Conservation (phyloP, 2,888 invertebrate species). For the Xestia sexstrigata region DNA sequence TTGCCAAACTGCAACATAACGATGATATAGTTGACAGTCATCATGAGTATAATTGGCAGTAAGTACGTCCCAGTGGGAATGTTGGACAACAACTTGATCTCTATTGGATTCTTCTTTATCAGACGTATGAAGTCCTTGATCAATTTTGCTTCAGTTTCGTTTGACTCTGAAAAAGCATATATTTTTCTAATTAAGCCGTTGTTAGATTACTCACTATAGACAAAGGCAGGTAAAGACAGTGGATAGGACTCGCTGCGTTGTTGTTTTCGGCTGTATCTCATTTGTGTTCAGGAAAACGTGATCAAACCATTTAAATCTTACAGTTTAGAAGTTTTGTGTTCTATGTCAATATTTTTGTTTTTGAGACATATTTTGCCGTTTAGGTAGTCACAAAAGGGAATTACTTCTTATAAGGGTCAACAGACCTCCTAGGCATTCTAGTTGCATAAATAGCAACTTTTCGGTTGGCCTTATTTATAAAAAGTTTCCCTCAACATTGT, state of each 20-base stretch:
- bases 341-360: background rate
- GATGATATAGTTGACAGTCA: constrained; percentile 22
- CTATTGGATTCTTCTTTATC: constrained; percentile 38
- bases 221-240: background rate
- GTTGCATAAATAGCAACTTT: background rate
- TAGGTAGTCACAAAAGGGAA: background rate
- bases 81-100: constrained; percentile 25
- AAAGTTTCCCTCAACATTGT: background rate
- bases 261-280: background rate
- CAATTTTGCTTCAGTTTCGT: constrained; percentile 22
- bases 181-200: background rate
- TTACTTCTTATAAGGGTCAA: background rate
- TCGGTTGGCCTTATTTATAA: background rate
- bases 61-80: constrained; percentile 21
- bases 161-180: constrained; percentile 20
- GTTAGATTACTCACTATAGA: background rate
- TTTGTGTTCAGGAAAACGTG: background rate
- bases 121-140: constrained; percentile 41
- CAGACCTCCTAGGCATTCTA: background rate
- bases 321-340: background rate
- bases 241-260: background rate
- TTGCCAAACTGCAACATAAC: constrained; percentile 34
- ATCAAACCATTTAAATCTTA: background rate
- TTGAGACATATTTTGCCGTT: background rate
- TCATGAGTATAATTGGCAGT: constrained; percentile 8